These are phyloP conservation scores for Nestor notabilis DNA, from an alignment of 2,113 vertebrate genomes.

Conservation along the genomic window DNA sequence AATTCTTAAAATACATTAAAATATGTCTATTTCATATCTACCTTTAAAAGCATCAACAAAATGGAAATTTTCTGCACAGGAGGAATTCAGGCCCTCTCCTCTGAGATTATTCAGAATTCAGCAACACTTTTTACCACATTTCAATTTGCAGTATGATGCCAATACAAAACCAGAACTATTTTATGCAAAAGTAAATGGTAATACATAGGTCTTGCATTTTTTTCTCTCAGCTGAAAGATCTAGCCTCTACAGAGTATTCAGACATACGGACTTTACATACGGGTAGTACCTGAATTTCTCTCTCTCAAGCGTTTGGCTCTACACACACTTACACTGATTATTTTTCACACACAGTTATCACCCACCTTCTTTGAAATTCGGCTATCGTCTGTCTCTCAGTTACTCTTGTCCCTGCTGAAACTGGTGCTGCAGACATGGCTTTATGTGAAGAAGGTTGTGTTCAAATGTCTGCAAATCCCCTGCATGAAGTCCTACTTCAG, in stretches of 20 bases:
- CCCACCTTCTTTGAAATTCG: neutral
- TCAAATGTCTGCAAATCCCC: neutral
- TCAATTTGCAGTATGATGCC: neutral
- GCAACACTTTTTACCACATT: neutral
- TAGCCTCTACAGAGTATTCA: neutral
- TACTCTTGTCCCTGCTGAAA: neutral
- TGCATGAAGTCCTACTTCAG: neutral
- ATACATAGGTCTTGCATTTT: fast-evolving
- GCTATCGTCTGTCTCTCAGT: neutral
- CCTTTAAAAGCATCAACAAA: neutral
- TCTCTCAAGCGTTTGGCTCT: neutral
- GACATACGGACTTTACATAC: neutral
- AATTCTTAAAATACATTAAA: neutral
- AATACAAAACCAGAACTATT: neutral
- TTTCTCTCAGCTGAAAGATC: neutral
- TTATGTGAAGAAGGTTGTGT: neutral
- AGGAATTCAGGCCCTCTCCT: neutral
- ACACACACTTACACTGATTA: neutral
- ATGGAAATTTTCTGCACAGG: neutral
- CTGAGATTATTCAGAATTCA: neutral
- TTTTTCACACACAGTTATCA: neutral
- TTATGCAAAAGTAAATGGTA: neutral
- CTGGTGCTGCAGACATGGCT: neutral
- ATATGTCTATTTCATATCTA: neutral
- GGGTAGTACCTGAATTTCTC: neutral